Base-by-base conservation (phyloP, 2,888 invertebrate genomes). In the Pollenia amentaria region DNA sequence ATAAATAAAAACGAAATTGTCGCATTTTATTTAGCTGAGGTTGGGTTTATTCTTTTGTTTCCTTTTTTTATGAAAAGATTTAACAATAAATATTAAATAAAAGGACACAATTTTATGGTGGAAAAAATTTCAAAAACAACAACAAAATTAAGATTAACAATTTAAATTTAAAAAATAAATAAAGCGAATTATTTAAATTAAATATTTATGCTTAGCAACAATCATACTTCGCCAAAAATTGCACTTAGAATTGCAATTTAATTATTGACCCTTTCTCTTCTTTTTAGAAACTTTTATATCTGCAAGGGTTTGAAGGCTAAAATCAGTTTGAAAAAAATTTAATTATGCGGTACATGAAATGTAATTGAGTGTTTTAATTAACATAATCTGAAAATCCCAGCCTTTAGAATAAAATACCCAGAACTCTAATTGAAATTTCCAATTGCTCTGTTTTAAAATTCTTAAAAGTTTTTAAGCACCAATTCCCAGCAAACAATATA, bases 1-100 rank as follows among this genome's bases (percentile, higher is more conserved):
- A 80, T 73, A 80, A 65, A 80, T 44, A 57, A 73, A 72, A 72
- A 55, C n/a, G 16, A 53, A 62, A 70, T 70, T 79, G 60, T 70
- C 70, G 48, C 62, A 62, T 42, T 62, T 53, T 62, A 48, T 53
- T 62, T 62, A 44, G 48, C 42, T 38, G 48, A 14, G 38, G 16
- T 48, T 65, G 1, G 18, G 40, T 8, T 18, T 16, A 21, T 29
- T 7, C 16, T 40, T 12, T 40, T 38, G 44, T 29, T 42, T n/a
- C 29, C 46, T 73, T 18, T 46, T 38, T 38, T 14, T 12, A 46
- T 16, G 3, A 46, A 38, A 40, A 12, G 29, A 8, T 2, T n/a
- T 3, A 29, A n/a, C 9, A 38, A 51, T 69, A 12, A n/a, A 16
- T 21, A 18, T 10, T 16, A 4, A 55, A 10, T n/a, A 18, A 11